Conservation (phyloP, 2,113 vertebrate genomes). For the Copsychus sechellarum region DNA sequence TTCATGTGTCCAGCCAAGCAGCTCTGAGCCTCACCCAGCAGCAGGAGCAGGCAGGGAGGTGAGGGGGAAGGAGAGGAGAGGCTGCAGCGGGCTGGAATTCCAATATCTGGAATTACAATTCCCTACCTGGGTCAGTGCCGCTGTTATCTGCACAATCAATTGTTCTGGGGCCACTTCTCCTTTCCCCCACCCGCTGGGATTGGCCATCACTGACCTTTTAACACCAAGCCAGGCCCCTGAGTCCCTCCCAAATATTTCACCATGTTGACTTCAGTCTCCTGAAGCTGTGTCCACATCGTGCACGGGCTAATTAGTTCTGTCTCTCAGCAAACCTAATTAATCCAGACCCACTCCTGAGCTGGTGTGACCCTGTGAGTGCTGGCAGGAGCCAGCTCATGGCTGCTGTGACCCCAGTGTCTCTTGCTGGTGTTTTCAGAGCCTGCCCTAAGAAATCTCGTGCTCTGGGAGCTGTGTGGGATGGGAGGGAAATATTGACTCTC, state of each 20-base stretch:
- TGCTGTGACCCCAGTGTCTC: background rate
- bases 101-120: background rate
- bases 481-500: accelerated
- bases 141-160: background rate
- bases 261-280: accelerated
- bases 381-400: background rate
- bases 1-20: background rate
- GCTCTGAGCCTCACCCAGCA: background rate
- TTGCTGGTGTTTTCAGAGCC: background rate
- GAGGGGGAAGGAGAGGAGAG: background rate
- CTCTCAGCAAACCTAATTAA: background rate
- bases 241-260: accelerated
- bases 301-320: background rate
- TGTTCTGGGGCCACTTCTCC: background rate
- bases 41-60: background rate
- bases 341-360: background rate
- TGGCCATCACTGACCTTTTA: background rate
- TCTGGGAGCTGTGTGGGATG: accelerated
- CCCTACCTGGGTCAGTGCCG: background rate
- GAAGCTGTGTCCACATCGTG: accelerated
- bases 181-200: background rate
- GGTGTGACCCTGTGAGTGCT: background rate
- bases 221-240: accelerated
- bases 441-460: accelerated
- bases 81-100: background rate